These are phyloP conservation scores for Myzus persicae DNA, from an alignment of 1,140 invertebrate species.

Conservation along the genomic window DNA sequence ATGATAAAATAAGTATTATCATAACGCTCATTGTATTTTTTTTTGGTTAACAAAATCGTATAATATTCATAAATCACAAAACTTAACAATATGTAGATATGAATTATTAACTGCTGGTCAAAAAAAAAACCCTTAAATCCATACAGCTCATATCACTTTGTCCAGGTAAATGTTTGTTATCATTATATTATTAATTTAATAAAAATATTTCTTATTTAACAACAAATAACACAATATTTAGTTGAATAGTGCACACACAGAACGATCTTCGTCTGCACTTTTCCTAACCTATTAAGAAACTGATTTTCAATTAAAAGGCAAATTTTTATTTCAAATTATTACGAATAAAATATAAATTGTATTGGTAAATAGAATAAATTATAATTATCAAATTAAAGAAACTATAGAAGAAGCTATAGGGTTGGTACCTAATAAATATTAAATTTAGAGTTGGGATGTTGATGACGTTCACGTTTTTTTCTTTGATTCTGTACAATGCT, in stretches of 20 bases:
- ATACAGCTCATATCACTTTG: not conserved
- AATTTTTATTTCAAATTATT: not conserved
- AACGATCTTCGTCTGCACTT: no score
- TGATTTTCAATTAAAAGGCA: not conserved
- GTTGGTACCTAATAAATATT: no score
- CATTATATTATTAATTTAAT: not conserved
- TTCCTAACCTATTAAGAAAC: not conserved
- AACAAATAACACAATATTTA: not conserved
- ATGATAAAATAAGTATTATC: not conserved
- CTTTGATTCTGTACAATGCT: no score
- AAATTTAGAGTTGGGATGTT: no score
- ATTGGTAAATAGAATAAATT: not conserved
- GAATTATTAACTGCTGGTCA: not conserved
- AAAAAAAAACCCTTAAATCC: not conserved
- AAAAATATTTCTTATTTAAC: not conserved
- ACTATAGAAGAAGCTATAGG: no score
- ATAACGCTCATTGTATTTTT: not conserved
- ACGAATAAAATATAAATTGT: not conserved
- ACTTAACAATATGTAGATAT: not conserved
- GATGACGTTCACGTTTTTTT: no score
- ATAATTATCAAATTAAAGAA: not conserved
- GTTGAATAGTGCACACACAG: not conserved
- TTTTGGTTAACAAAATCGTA: not conserved
- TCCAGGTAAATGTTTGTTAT: not conserved
- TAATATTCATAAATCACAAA: not conserved